Evolutionary conservation across 2,797 vertebrate genomes (phyloP), one percentile per base, ranked within the genome.

Genomic region (Artibeus lituratus): DNA sequence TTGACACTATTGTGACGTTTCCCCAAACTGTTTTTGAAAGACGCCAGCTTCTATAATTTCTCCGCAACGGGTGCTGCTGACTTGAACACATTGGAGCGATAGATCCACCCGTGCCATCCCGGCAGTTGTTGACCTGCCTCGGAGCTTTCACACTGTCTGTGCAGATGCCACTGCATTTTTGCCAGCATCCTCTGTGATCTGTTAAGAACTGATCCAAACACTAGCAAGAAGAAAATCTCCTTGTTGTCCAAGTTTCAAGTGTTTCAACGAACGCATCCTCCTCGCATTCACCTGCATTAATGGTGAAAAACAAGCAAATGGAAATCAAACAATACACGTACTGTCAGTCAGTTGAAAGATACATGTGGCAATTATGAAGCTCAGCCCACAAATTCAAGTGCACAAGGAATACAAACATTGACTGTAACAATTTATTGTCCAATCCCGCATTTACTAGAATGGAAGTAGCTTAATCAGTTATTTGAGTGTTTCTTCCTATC

Each of bases 1-100:
- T 85, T 90, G 84, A 82, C 94, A 95, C 92, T 94, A 91, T 53
- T 84, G 72, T 90, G 85, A 94, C 92, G 93, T 94, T 94, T 93
- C 26, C 53, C 26, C 6, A 90, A 81, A 96, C 49, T 74, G 21
- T 24, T 80, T 84, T 85, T 85, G 96, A 93, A 96, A 94, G 81
- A 69, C 3, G 3, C 26, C 93, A 76, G 93, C 53, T 94, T 44
- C 76, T 87, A 0, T 95, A 65, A 92, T 92, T 93, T 91, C 81
- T 94, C 78, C 93, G 72, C 67, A 85, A 59, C 47, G 57, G 49
- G 84, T 74, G n/a, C n/a, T 87, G 16, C 84, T 95, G 80, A 93
- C 42, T 76, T 69, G 87, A 91, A 44, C 76, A 73, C 47, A 55
- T 93, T 86, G 72, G 12, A 7, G 84, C 90, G 51, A 18, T 47